Evolutionary conservation across 2,113 vertebrate species (phyloP), one percentile per base, ranked within the genome.

Genomic region (Chauna torquata): DNA sequence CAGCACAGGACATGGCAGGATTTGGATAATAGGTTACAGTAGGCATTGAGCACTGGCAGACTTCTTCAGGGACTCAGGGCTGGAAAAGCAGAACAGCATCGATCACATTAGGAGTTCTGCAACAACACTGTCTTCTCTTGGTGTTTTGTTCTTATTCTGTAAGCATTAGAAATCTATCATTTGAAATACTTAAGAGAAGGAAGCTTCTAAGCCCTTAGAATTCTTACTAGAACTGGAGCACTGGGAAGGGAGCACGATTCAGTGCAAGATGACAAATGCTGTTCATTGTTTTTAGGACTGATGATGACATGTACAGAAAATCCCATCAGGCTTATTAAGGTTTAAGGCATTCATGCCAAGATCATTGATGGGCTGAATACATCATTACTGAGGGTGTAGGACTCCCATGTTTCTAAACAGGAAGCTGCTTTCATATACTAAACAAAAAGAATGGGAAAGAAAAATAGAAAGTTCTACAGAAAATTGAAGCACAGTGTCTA

Each of bases 381-480:
- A 96, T 96, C 92, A 81, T 96, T 96, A 94, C 42, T 68, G 82
- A 93, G 96, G 92, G 92, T 96, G 96, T 96, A 96, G 86, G 78
- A 76, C 86, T 95, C 83, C 83, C 58, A 42, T 94, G 74, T 94
- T 94, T 96, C 96, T 96, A 92, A 97, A 95, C 91, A 97, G 97
- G 96, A 95, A 96, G 58, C 84, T 80, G 49, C 66, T 96, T 97
- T 94, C 71, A 94, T 92, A 80, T 59, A 45, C 54, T 87, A 66
- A 95, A 95, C 86, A 94, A 95, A 96, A 96, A 97, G 92, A 97
- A 95, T 85, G 84, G 86, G 17, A 66, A 95, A 91, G 92, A 89
- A 94, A 95, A 95, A 95, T 91, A 90, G 77, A 95, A 97, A 94
- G 96, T 95, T 95, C 89, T 94, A 14, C 92, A 92, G 84, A 91